Evolutionary conservation across 2,797 vertebrate species (phyloP), one percentile per base, ranked within the genome.

Genomic region (Melanotaenia parkinsoni): DNA sequence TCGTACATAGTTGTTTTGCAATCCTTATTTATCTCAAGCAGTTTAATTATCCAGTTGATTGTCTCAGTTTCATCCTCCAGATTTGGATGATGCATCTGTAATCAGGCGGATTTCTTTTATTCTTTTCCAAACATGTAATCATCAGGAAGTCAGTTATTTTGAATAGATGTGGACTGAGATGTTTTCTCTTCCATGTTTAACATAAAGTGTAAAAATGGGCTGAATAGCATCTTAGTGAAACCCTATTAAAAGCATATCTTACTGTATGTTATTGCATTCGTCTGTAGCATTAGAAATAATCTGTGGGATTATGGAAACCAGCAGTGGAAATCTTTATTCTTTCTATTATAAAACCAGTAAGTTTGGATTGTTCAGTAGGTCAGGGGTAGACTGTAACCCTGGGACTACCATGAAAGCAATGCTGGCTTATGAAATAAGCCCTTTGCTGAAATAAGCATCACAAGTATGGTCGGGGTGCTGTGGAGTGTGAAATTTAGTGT

Each of bases 41-140:
- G 50, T 65, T 70, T 82, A 58, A 72, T 75, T 64, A 63, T 62
- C 58, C 51, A 59, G 47, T 26, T 28, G 32, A 84, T 32, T 58
- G 47, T 71, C 70, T 47, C n/a, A 61, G 16, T 60, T 81, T 66
- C 26, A 73, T 79, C 68, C 64, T 54, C 47, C 26, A 18, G 54
- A 63, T 75, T 61, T 60, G 63, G 32, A 73, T 35, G 26, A 54
- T 74, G 58, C 28, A 54, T 26, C 26, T 56, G 53, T 79, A 62
- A 70, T 70, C 24, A 70, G 11, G 30, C 8, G 35, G 22, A 30
- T 14, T 43, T 35, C 47, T 69, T 16, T 26, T 30, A 43, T 22
- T 51, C n/a, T 33, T 22, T 82, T 18, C 63, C 72, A 85, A 87
- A 81, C 72, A 67, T 80, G 68, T 79, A 80, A 90, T 88, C 77